phyloP scores from a whole-genome alignment of 2,113 vertebrate species.

The Micromys minutus region DNA sequence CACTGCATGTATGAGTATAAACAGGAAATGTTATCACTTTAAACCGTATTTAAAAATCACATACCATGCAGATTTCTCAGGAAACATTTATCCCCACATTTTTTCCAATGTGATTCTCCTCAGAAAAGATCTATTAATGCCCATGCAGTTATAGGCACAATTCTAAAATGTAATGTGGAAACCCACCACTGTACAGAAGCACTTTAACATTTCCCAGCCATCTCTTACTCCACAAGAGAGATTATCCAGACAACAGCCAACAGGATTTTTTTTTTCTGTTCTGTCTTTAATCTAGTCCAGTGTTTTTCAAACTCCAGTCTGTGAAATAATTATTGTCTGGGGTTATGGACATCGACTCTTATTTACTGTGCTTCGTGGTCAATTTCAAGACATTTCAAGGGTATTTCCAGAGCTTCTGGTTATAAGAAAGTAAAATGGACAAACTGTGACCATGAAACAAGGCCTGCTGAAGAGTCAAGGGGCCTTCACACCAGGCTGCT shows the following conservation, averaged over 20 bases:
- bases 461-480: neutral
- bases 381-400: slow-evolving; percentile 65
- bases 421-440: neutral
- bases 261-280: slow-evolving; percentile 43
- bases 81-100: neutral
- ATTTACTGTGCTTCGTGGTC: slow-evolving; percentile 55
- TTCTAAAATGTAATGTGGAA: slow-evolving; percentile 13
- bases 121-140: neutral
- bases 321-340: slow-evolving; percentile 51
- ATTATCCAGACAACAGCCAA: slow-evolving; percentile 44
- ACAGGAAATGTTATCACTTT: neutral
- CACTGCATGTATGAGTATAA: neutral
- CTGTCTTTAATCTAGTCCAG: slow-evolving; percentile 63
- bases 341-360: slow-evolving; percentile 41
- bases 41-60: neutral
- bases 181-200: neutral
- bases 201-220: neutral
- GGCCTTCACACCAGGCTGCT: neutral
- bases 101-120: neutral
- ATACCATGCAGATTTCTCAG: neutral
- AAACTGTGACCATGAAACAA: neutral
- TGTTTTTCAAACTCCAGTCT: slow-evolving; percentile 39
- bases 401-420: neutral
- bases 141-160: neutral
- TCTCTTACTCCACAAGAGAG: neutral